A percentile compares a stretch with the other conserved stretches of the same genome.
Conservation (phyloP, 2,888 invertebrate species). For the Osedax fenrisi region DNA sequence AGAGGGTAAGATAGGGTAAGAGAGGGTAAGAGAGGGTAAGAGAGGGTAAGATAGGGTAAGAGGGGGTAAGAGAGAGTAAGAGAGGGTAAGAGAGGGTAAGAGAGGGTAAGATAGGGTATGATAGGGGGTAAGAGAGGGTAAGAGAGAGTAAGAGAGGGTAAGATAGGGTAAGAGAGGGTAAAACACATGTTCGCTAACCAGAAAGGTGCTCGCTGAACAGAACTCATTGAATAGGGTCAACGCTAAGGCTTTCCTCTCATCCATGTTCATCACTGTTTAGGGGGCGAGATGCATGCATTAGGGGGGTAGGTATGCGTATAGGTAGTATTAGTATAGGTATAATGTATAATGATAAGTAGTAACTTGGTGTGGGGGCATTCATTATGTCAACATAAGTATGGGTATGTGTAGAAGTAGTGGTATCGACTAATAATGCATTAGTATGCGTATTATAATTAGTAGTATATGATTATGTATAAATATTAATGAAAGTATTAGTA, state of each 20-base stretch:
- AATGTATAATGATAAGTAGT: no score
- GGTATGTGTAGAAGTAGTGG: no score
- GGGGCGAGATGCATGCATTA: no score
- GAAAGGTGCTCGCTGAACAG: background rate
- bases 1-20: background rate
- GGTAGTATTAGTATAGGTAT: no score
- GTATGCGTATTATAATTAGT: no score
- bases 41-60: background rate
- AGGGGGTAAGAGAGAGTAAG: background rate
- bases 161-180: background rate
- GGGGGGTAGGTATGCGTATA: no score
- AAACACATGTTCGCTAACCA: background rate
- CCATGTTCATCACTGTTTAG: no score
- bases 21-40: background rate
- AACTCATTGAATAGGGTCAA: background rate
- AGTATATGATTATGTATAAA: no score
- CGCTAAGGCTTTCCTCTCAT: background rate
- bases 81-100: background rate
- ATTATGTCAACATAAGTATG: no score
- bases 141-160: conserved; percentile 4
- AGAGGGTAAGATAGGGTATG: background rate
- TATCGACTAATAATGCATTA: no score
- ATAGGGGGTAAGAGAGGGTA: background rate
- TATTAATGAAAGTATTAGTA: no score
- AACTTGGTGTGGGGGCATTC: no score